These are phyloP conservation scores for Podarcis cretensis DNA, from an alignment of 2,113 vertebrate species.

Conservation along the genomic window DNA sequence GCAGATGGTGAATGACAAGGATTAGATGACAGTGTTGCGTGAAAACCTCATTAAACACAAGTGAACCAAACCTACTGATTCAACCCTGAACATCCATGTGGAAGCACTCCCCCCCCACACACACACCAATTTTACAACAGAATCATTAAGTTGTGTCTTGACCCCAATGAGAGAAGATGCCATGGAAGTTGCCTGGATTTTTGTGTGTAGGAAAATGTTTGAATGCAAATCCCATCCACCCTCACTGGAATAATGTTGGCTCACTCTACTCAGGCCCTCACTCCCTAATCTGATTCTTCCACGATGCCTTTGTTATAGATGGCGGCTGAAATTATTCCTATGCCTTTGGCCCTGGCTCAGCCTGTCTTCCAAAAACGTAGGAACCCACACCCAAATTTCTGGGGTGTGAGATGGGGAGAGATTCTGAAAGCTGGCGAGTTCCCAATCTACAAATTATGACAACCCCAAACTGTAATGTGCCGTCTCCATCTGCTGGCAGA, in stretches of 20 bases:
- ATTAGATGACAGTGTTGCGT: no score
- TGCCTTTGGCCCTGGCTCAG: not conserved
- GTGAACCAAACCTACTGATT: no score
- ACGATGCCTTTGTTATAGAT: not conserved
- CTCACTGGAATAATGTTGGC: not conserved
- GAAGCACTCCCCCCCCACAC: no score
- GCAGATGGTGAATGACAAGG: no score
- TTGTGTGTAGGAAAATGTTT: not conserved
- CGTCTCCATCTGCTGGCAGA: conserved; percentile 42
- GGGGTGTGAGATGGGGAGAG: conserved; percentile 4
- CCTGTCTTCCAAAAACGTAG: not conserved
- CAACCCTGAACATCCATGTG: not conserved
- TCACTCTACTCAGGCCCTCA: not conserved
- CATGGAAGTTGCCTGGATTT: not conserved
- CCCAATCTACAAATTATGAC: not conserved
- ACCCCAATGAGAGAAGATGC: no score
- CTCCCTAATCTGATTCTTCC: conserved; percentile 2
- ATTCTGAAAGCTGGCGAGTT: not conserved
- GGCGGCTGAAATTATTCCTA: not conserved
- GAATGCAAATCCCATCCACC: no score
- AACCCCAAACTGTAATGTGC: conserved; percentile 24
- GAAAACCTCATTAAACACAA: no score
- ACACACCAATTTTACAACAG: not conserved
- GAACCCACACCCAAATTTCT: not conserved
- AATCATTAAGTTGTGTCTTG: not conserved